Evolutionary conservation across 2,113 vertebrate genomes (phyloP).

Genomic region (Hystrix brachyura): DNA sequence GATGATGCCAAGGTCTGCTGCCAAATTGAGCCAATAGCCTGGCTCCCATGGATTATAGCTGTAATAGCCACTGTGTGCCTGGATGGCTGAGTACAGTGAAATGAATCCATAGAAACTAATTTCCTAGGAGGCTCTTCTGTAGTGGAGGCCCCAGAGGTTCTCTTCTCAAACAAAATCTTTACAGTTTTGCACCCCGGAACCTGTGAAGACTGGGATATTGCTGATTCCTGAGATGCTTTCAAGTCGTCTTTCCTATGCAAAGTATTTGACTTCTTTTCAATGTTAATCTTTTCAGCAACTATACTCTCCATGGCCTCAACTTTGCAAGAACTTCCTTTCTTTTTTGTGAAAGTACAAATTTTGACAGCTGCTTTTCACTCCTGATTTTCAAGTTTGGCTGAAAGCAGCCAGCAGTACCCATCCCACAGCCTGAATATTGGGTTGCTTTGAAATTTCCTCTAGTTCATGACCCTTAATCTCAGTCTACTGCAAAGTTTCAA

Average conservation of each 20-base stretch:
- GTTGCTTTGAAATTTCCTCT: neutral
- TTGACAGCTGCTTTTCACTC: neutral
- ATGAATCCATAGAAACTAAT: neutral
- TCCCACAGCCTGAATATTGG: neutral
- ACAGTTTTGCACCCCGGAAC: neutral
- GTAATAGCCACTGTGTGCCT: neutral
- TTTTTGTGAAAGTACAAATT: neutral
- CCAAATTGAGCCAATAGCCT: neutral
- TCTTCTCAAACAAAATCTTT: neutral
- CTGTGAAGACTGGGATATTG: neutral
- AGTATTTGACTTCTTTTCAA: neutral
- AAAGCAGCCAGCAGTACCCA: neutral
- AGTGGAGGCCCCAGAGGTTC: neutral
- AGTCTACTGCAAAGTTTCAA: neutral
- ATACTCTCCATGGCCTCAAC: neutral
- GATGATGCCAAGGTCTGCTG: neutral
- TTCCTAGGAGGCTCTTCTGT: neutral
- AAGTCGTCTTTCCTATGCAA: neutral
- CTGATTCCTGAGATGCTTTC: neutral
- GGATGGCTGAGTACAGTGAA: neutral
- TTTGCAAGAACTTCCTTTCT: neutral
- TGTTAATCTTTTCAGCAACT: neutral
- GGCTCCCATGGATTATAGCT: neutral
- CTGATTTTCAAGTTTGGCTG: neutral
- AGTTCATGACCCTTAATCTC: neutral